These are phyloP conservation scores for Muntiacus reevesi DNA, from an alignment of 2,113 vertebrate species.

Conservation along the genomic window DNA sequence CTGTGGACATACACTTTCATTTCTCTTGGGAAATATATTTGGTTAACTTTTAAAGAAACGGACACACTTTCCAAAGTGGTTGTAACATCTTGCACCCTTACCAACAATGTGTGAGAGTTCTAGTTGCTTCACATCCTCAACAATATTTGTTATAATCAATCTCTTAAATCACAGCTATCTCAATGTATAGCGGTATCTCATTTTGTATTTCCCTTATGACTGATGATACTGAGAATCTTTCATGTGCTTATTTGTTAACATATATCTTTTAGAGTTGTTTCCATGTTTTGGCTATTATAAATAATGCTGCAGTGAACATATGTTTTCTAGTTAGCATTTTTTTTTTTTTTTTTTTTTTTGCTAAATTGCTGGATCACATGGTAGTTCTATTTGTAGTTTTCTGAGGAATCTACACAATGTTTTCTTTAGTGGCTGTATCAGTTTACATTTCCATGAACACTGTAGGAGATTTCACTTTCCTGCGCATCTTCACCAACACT, in stretches of 20 bases:
- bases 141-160: neutral
- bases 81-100: neutral
- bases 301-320: neutral
- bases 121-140: neutral
- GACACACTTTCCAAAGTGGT: neutral
- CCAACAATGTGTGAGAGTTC: neutral
- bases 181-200: too few relatives aligned
- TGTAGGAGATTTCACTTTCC: neutral
- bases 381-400: neutral
- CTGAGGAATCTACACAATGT: neutral
- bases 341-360: neutral
- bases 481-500: too few relatives aligned
- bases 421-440: neutral
- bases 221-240: neutral
- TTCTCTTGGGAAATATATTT: neutral
- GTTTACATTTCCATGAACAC: neutral
- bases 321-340: neutral
- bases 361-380: neutral
- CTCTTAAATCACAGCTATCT: neutral
- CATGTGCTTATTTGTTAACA: neutral
- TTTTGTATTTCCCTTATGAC: neutral
- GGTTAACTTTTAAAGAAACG: neutral
- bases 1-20: neutral
- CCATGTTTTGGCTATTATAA: neutral
- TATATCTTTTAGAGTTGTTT: neutral